Percentiles rank a stretch among this genome's conserved stretches.
Conservation (phyloP, 2,888 invertebrate genomes). For the Acanthoscelides obtectus region DNA sequence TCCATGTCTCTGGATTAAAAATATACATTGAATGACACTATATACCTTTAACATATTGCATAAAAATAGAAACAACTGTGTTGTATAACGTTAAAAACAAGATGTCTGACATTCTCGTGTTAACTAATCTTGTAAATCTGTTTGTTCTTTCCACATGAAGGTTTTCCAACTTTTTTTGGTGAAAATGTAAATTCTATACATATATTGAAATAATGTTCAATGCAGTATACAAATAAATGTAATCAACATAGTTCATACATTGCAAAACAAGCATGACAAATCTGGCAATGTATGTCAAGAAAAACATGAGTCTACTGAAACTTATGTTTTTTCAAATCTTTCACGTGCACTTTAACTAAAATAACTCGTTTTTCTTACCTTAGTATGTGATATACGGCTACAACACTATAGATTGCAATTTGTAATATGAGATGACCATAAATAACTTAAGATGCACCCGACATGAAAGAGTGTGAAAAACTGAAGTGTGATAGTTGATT, state of each 20-base stretch:
- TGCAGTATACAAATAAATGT: background rate
- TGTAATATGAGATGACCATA: background rate
- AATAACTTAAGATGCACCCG: conserved; percentile 26
- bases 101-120: conserved; percentile 38
- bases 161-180: conserved; percentile 1
- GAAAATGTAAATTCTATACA: background rate
- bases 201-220: background rate
- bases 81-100: conserved; percentile 48
- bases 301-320: background rate
- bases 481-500: conserved; percentile 38
- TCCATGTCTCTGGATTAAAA: conserved; percentile 40
- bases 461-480: conserved; percentile 37
- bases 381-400: background rate
- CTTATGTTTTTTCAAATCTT: background rate
- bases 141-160: conserved; percentile 1
- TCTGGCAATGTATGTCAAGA: background rate
- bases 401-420: background rate
- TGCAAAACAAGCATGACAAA: conserved; percentile 11
- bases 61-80: conserved; percentile 44
- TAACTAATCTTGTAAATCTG: conserved; percentile 30
- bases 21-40: conserved; percentile 37
- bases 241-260: background rate
- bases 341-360: background rate
- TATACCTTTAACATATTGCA: conserved; percentile 25
- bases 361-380: background rate